Evolutionary conservation across 37 sponge, comb jelly and placozoan genomes (phyloP).

Genomic region (Halichondria panicea): DNA sequence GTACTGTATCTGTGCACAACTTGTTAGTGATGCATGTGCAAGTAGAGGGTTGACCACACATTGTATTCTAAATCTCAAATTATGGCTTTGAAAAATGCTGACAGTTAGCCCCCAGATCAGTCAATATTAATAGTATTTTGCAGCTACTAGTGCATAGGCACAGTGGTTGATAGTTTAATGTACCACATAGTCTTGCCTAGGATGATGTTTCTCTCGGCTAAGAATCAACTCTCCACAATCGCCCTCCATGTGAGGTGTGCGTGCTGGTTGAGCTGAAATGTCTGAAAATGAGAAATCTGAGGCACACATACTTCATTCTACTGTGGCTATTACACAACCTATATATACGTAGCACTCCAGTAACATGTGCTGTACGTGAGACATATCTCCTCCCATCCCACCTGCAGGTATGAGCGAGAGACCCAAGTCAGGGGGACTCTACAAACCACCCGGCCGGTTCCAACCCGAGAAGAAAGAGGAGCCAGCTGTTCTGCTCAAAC

Average conservation of each 20-base stretch:
- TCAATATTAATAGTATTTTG: too few species aligned
- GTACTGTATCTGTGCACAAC: neutral
- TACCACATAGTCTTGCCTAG: too few species aligned
- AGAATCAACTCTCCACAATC: slow-evolving; percentile 16
- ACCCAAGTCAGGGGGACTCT: slow-evolving; percentile 52
- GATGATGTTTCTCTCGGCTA: slow-evolving; percentile 52
- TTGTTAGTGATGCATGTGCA: neutral
- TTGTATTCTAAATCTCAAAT: neutral
- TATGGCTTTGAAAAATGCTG: neutral
- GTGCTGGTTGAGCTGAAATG: neutral
- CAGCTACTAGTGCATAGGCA: too few species aligned
- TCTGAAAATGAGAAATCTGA: neutral
- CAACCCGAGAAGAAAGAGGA: slow-evolving; percentile 24
- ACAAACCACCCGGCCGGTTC: slow-evolving; percentile 50
- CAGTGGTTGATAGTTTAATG: too few species aligned
- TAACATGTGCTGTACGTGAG: too few species aligned
- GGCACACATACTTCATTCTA: too few species aligned
- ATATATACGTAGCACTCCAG: too few species aligned
- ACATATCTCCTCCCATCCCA: too few species aligned
- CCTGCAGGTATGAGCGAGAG: too few species aligned
- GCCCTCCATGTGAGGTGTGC: neutral
- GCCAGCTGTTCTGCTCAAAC: neutral
- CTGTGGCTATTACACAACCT: too few species aligned
- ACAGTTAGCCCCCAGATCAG: too few species aligned
- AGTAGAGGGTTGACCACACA: neutral